Base-by-base conservation (phyloP, 2,888 invertebrate genomes). In the Timandra comae region DNA sequence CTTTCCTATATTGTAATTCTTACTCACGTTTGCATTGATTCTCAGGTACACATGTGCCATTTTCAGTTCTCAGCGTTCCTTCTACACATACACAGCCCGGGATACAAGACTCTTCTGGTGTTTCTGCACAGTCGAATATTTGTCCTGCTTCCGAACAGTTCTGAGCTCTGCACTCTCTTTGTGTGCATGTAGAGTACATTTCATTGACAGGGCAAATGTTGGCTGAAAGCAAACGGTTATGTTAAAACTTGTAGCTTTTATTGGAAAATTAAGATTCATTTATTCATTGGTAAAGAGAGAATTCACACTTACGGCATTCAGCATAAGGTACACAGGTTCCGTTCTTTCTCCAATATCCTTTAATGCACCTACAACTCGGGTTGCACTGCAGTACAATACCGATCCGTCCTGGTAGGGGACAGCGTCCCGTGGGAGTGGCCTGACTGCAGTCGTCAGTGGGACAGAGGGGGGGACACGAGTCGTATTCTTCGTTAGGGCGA, bases 321-420 rank as follows among this genome's bases (percentile, higher is more conserved):
- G 39, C 43, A 36, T 57, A 63, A n/a, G 68, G 69, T 3, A 72
- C 61, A 19, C 72, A 73, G 2, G 33, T 41, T 1, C 61, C 61
- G 23, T 63, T 41, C 1, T 52, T 38, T 22, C 63, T 61, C 56
- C 67, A 61, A 31, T 59, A 66, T 1, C 46, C 48, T 5, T 54
- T 30, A 1, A 48, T 49, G 34, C 73, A 74, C 9, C 59, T 38
- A 27, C 73, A 73, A 9, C 37, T 42, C 0, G 73, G 73, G 1
- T 33, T 48, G 32, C 66, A 67, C 8, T 31, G 19, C 2, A 62
- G 13, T 2, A 56, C 39, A 2, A 64, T 52, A 1, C 43, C 43
- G 2, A 62, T 59, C 0, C 10, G n/a, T n/a, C n/a, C n/a, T n/a
- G n/a, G n/a, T n/a, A n/a, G n/a, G 1, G 47, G 56, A 25, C 68